Conservation (phyloP, 53 echinoderm and acorn worm genomes). For the Holothuria leucospilota region DNA sequence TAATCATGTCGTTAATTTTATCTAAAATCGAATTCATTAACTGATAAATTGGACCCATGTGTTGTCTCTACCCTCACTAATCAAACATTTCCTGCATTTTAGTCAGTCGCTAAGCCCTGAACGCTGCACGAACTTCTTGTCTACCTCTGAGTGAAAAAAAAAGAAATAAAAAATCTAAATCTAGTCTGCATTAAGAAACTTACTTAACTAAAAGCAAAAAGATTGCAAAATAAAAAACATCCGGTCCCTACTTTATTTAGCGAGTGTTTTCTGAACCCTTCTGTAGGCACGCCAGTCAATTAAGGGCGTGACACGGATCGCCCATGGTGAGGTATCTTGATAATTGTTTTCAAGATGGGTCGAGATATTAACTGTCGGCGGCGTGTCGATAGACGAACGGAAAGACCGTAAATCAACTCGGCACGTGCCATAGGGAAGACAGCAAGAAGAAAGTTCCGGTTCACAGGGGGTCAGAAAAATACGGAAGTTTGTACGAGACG, state of each 20-base stretch:
- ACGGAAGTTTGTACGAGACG: neutral
- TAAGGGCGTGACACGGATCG: no score
- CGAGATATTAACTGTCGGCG: neutral
- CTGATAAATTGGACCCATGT: neutral
- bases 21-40: slow-evolving; percentile 17
- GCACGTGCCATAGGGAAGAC: slow-evolving; percentile 23
- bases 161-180: neutral
- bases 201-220: neutral
- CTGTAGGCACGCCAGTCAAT: no score
- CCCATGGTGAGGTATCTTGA: no score
- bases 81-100: slow-evolving; percentile 1
- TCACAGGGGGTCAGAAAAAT: slow-evolving; percentile 10
- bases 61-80: neutral
- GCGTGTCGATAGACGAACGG: slow-evolving; percentile 27
- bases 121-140: slow-evolving; percentile 1
- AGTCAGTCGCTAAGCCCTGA: neutral
- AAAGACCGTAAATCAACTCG: slow-evolving; percentile 12
- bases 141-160: neutral
- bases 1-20: slow-evolving; percentile 33
- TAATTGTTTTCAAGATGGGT: no score
- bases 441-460: slow-evolving; percentile 17
- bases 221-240: slow-evolving; percentile 16
- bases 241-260: neutral
- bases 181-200: neutral
- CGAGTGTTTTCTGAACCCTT: no score